These are phyloP conservation scores for Cryptocheilus praepositus DNA, from an alignment of 2,888 invertebrate species.

Conservation along the genomic window DNA sequence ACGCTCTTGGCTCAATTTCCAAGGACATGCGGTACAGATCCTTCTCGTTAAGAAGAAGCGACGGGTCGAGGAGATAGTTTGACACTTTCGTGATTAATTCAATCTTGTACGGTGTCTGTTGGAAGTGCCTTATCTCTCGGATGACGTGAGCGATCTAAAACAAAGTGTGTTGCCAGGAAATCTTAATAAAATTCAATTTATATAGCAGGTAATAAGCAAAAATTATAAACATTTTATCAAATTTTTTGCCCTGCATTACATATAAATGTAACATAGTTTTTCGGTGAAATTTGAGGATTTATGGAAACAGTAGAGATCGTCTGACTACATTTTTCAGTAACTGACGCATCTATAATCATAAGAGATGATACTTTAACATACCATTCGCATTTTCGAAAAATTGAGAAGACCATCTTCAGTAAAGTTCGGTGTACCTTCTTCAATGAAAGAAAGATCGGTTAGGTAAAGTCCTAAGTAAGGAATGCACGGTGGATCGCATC, in stretches of 20 bases:
- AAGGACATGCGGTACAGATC: slow-evolving; percentile 88
- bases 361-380: no score
- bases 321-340: no score
- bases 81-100: slow-evolving; percentile 88
- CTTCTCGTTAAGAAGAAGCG: slow-evolving; percentile 86
- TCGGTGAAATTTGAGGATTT: no score
- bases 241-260: no score
- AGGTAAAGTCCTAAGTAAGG: slow-evolving; percentile 93
- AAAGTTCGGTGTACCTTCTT: slow-evolving; percentile 93
- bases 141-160: slow-evolving; percentile 94
- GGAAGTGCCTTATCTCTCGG: slow-evolving; percentile 92
- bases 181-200: no score
- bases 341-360: no score
- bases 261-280: no score
- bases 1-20: slow-evolving; percentile 88
- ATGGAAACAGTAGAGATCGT: no score
- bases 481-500: slow-evolving; percentile 92
- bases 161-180: no score
- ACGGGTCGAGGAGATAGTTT: slow-evolving; percentile 87
- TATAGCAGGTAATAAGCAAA: no score
- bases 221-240: no score
- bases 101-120: slow-evolving; percentile 94
- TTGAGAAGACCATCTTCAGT: slow-evolving; percentile 92
- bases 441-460: slow-evolving; percentile 93
- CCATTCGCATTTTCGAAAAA: slow-evolving; percentile 97